Evolutionary conservation across 2,888 invertebrate genomes (phyloP), one percentile per base, ranked within the genome.

Genomic region (Folsomia candida): DNA sequence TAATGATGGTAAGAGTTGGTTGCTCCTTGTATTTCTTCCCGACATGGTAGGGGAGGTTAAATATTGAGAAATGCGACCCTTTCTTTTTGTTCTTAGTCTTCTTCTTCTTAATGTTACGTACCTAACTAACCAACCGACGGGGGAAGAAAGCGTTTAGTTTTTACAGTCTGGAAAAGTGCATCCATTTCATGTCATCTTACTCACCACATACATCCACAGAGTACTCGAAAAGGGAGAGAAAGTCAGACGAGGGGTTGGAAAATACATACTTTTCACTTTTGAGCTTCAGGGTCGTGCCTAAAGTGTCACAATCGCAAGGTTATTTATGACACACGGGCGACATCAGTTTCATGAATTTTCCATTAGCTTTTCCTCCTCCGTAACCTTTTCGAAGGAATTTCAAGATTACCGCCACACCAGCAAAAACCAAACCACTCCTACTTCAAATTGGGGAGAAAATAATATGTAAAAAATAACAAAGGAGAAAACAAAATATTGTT

Each of bases 271-370:
- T n/a, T n/a, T n/a, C n/a, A n/a, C n/a, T n/a, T n/a, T n/a, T n/a
- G n/a, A n/a, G n/a, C n/a, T n/a, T n/a, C n/a, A n/a, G n/a, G n/a
- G n/a, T n/a, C n/a, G n/a, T n/a, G n/a, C n/a, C n/a, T 62, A 62
- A 62, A 62, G 62, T 62, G 68, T 68, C 51, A 62, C 62, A 61
- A 26, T 54, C 54, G 51, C 62, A 54, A 60, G 51, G 62, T 68
- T 68, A 68, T 68, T 68, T 68, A 68, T 68, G 68, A 68, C 68
- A 68, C 68, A 68, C 62, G 20, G 62, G 68, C 54, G 68, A 68
- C 68, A 68, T 60, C 27, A 54, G 68, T 22, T 47, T 62, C 62
- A 68, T 68, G 68, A 68, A 68, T 68, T 68, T 62, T 68, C 68
- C 62, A 68, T 68, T 68, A 68, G 68, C 51, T 28, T 24, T 59